Percentiles rank a stretch among this genome's conserved stretches.
Evolutionary conservation across 2,888 invertebrate species (phyloP).

Genomic region (Tethea ocularis): DNA sequence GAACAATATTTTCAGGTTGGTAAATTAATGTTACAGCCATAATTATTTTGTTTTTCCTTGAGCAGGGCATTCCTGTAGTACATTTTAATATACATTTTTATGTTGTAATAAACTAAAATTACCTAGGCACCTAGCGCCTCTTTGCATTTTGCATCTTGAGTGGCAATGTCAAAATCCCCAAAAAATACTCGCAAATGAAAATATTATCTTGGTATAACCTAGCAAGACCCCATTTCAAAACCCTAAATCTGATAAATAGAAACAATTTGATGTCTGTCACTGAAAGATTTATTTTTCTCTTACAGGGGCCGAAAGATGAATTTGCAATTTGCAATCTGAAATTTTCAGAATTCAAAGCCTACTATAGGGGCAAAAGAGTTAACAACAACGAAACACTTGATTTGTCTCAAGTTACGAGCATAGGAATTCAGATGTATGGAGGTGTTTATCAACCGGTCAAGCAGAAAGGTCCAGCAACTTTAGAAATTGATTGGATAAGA

Average conservation of each 20-base stretch:
- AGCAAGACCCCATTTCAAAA: too few species aligned
- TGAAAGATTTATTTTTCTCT: constrained; percentile 30
- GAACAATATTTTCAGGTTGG: constrained; percentile 84
- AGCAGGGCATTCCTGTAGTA: too few species aligned
- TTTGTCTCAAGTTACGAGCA: constrained; percentile 81
- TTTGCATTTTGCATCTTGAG: too few species aligned
- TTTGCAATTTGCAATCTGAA: constrained; percentile 81
- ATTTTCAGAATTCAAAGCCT: constrained; percentile 84
- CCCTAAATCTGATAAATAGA: too few species aligned
- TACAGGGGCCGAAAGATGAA: constrained; percentile 80
- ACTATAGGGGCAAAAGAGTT: constrained; percentile 84
- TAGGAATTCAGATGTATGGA: constrained; percentile 86
- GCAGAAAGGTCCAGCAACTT: constrained; percentile 85
- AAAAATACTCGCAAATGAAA: too few species aligned
- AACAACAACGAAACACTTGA: constrained; percentile 83
- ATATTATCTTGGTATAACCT: too few species aligned
- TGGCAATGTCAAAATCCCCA: too few species aligned
- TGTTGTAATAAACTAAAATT: too few species aligned
- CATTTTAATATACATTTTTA: too few species aligned
- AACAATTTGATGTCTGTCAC: too few species aligned
- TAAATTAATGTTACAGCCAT: constrained; percentile 3
- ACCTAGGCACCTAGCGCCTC: too few species aligned
- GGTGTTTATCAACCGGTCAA: constrained; percentile 86
- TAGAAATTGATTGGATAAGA: constrained; percentile 85
- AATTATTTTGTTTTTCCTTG: background rate